These are phyloP conservation scores for Pelobates cultripes DNA, from an alignment of 2,797 vertebrate species.

Conservation along the genomic window DNA sequence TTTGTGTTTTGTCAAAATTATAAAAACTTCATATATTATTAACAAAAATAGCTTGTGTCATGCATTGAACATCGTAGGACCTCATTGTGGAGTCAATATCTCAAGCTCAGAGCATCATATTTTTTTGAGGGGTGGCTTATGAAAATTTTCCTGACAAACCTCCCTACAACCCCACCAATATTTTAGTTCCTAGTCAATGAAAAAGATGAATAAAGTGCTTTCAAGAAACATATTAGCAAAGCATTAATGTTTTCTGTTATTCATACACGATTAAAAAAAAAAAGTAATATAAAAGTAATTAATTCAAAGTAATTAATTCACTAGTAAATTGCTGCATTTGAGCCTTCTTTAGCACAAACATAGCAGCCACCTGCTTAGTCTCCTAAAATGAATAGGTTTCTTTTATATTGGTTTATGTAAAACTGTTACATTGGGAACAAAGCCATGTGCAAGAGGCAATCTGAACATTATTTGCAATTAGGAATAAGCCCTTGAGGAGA, in stretches of 20 bases:
- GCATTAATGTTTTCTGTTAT: conserved; percentile 8
- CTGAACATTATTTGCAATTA: conserved; percentile 51
- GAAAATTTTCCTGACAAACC: too few species aligned
- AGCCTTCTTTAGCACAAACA: conserved; percentile 43
- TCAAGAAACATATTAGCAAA: too few species aligned
- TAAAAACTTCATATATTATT: too few species aligned
- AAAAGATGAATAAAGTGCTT: too few species aligned
- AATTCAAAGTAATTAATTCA: conserved; percentile 53
- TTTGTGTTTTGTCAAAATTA: too few species aligned
- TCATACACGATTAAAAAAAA: conserved; percentile 18
- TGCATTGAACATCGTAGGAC: too few species aligned
- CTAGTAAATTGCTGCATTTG: conserved; percentile 53
- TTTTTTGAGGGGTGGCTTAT: too few species aligned
- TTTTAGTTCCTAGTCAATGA: too few species aligned
- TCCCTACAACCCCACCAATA: too few species aligned
- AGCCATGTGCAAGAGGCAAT: conserved; percentile 47
- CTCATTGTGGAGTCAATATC: too few species aligned
- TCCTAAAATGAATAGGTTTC: conserved; percentile 49
- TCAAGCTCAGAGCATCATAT: too few species aligned
- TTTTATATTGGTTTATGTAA: conserved; percentile 56
- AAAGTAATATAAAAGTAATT: conserved; percentile 40
- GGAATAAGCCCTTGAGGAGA: conserved; percentile 40
- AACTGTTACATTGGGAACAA: conserved; percentile 54
- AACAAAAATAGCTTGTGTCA: too few species aligned
- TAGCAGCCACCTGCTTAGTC: conserved; percentile 51